Evolutionary conservation across 2,888 invertebrate species (phyloP), one percentile per base, ranked within the genome.

Genomic region (Metellina segmentata): DNA sequence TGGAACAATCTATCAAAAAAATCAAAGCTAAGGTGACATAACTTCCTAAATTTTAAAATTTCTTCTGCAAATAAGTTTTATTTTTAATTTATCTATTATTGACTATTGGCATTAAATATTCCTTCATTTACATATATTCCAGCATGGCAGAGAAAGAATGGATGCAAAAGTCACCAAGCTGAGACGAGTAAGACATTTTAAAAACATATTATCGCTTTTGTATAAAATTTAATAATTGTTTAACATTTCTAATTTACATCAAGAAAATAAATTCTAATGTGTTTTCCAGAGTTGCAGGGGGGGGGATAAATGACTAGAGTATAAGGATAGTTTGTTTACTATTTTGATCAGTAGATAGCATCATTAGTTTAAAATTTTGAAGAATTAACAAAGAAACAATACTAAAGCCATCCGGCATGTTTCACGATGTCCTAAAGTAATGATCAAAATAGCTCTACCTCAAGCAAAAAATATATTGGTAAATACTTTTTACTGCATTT

Each of bases 91-190:
- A 11, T 61, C 61, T 5, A 61, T 8, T 61, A 9, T 9, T 61
- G 61, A n/a, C n/a, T n/a, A 20, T 53, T 81, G 5, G 16, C 48
- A 7, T 72, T 13, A 81, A 49, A 1, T 6, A 53, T 51, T 52
- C 7, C 34, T 61, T 34, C 0, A 48, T 61, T 52, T 81, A 7
- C 61, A 52, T 69, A 9, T 86, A 69, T 61, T 81, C 6, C 53
- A 92, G 92, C 81, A 85, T 86, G 53, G 79, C 49, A 92, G 75
- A 77, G 92, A 92, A 72, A 81, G 89, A 77, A 81, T 86, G 20
- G 92, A 92, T 20, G 13, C 74, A 1, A 89, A 92, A n/a, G 19
- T 85, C 16, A 81, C 92, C 7, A 89, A 77, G 77, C 75, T 92
- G 20, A 85, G 89, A 81, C 49, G 92, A 34, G 92, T 92, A 82